Conservation (phyloP, 2,797 vertebrate genomes). For the Anniella stebbinsi region DNA sequence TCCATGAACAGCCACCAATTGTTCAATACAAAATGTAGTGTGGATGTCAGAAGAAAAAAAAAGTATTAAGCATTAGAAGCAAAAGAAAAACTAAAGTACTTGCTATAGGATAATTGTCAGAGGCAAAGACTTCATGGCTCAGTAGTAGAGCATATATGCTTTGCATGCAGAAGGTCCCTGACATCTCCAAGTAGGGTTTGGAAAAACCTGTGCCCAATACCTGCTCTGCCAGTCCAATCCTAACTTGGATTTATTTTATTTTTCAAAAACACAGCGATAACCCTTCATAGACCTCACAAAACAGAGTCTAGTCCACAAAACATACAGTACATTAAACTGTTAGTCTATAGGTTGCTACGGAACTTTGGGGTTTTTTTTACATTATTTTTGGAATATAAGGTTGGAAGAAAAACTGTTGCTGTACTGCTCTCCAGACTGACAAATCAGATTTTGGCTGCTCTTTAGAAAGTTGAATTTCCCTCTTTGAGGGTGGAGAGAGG, state of each 20-base stretch:
- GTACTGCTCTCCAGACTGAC: not conserved
- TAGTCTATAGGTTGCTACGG: not conserved
- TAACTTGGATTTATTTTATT: not conserved
- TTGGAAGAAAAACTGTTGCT: not conserved
- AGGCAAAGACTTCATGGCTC: not conserved
- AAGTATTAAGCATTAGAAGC: not conserved
- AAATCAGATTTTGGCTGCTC: not conserved
- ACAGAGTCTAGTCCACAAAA: not conserved
- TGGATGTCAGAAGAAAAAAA: not conserved
- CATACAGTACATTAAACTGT: not conserved
- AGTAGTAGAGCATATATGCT: not conserved
- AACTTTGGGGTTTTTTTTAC: not conserved
- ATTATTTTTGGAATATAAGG: not conserved
- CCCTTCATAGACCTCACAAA: not conserved
- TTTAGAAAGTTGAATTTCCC: not conserved
- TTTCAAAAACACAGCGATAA: not conserved
- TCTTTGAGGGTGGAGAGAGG: no score
- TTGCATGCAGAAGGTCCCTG: not conserved
- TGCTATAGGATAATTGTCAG: not conserved
- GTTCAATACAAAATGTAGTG: not conserved
- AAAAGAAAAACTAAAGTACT: not conserved
- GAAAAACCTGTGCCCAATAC: not conserved
- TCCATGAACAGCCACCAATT: not conserved
- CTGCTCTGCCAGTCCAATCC: not conserved
- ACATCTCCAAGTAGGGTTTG: not conserved